A percentile compares a stretch with the other conserved stretches of the same genome.
Evolutionary conservation across 2,797 vertebrate genomes (phyloP).

Genomic region (Pyrrhura leucotis): DNA sequence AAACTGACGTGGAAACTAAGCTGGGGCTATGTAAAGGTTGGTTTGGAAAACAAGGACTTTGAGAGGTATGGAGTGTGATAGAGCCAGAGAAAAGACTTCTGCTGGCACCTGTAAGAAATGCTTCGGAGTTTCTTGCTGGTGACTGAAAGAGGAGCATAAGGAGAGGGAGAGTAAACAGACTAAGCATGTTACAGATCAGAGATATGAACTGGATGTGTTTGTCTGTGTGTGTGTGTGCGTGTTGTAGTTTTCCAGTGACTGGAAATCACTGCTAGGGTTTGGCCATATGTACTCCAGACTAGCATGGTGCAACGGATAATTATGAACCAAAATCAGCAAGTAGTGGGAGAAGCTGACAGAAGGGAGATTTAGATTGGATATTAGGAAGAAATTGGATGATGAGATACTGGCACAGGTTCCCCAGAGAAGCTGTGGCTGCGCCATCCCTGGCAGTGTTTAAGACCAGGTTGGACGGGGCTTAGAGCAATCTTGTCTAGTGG

Average conservation of each 20-base stretch:
- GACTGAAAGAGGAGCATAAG: not conserved
- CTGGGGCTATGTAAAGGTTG: not conserved
- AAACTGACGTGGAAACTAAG: not conserved
- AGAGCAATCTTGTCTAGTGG: not conserved
- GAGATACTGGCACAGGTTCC: not conserved
- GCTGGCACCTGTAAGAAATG: not conserved
- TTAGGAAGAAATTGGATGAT: not conserved
- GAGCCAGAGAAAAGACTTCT: not conserved
- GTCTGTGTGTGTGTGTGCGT: not conserved
- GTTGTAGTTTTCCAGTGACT: not conserved
- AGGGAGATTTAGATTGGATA: not conserved
- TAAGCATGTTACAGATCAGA: not conserved
- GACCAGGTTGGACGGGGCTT: not conserved
- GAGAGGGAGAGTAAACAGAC: not conserved
- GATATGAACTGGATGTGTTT: not conserved
- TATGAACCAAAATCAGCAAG: not conserved
- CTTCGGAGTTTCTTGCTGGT: not conserved
- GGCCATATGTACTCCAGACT: not conserved
- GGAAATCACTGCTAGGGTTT: not conserved
- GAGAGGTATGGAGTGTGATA: not conserved
- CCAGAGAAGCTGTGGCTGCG: not conserved
- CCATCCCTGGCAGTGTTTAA: not conserved
- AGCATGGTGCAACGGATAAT: not conserved
- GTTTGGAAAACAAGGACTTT: not conserved
- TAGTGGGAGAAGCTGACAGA: not conserved